Base-by-base conservation (phyloP, 2,797 vertebrate genomes). In the Tinamus major region DNA sequence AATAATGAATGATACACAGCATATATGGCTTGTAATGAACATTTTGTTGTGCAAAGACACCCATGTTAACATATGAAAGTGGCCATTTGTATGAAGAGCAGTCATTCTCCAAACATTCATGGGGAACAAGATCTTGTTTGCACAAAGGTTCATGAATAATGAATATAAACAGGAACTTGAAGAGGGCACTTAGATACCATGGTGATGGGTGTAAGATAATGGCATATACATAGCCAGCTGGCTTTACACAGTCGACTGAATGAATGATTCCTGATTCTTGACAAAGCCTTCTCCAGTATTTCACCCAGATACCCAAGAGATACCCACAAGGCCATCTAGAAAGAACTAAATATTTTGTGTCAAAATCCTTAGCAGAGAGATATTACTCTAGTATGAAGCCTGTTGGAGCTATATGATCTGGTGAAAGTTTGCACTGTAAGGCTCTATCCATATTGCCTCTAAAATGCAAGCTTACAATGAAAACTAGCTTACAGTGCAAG, bases 81-180 rank as follows among this genome's bases (percentile, higher is more conserved):
- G 72, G 26, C 41, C 62, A 65, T 85, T 80, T 89, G 49, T 65
- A 51, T 56, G 49, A 94, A 71, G 71, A 85, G 33, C 53, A 26
- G 29, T 75, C 26, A 0, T 92, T 79, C 68, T 82, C 29, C 84
- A 92, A 14, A 87, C 42, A 29, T 93, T 75, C 62, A 71, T 13
- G n/a, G 55, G 61, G 51, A 92, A 87, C 58, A 89, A 83, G 87
- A 85, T 76, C 76, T 62, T 78, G 10, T 71, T 67, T 58, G 51
- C 2, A 2, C 29, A 80, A 61, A 89, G 4, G 37, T 69, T 93
- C 0, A 1, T 90, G 72, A 80, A 83, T 70, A 84, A 85, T 63
- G 37, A 84, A 58, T 85, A 87, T 44, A 78, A 75, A 59, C 59
- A 90, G 82, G n/a, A 70, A 51, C 7, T 18, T 51, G 74, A 79